Conservation (phyloP, 2,113 vertebrate genomes). For the Maccullochella peelii region DNA sequence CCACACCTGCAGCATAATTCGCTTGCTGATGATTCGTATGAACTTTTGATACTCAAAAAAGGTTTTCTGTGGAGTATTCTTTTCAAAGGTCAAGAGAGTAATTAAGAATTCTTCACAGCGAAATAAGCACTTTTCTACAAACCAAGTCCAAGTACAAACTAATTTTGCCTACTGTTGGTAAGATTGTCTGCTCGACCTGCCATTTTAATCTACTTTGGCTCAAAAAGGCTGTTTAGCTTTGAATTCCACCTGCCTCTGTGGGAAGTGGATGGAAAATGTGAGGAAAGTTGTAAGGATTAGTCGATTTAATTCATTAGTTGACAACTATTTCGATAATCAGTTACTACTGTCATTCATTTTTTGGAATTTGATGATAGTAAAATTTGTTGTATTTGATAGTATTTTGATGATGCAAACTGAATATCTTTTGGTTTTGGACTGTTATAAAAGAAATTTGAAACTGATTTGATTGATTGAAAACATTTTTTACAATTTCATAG, state of each 20-base stretch:
- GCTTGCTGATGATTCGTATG: background rate
- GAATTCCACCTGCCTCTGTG: background rate
- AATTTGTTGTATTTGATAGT: background rate
- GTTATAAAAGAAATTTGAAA: background rate
- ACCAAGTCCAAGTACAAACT: background rate
- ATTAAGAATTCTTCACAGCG: background rate
- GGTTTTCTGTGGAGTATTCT: background rate
- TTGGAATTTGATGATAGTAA: background rate
- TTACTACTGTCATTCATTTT: background rate
- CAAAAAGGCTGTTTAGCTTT: background rate
- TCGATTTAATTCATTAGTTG: background rate
- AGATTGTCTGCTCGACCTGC: background rate
- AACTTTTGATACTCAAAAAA: background rate
- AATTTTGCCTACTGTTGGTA: background rate
- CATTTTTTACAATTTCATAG: background rate
- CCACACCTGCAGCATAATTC: background rate
- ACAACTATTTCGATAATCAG: background rate
- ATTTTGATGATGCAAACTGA: too few species aligned
- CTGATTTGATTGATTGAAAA: too few species aligned
- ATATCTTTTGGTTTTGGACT: too few species aligned
- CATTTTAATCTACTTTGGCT: background rate
- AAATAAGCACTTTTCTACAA: background rate
- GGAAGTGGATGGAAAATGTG: background rate
- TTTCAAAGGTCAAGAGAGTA: background rate
- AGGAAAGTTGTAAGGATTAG: background rate